These are phyloP conservation scores for Oedothorax gibbosus DNA, from an alignment of 1,140 invertebrate species.

Conservation along the genomic window DNA sequence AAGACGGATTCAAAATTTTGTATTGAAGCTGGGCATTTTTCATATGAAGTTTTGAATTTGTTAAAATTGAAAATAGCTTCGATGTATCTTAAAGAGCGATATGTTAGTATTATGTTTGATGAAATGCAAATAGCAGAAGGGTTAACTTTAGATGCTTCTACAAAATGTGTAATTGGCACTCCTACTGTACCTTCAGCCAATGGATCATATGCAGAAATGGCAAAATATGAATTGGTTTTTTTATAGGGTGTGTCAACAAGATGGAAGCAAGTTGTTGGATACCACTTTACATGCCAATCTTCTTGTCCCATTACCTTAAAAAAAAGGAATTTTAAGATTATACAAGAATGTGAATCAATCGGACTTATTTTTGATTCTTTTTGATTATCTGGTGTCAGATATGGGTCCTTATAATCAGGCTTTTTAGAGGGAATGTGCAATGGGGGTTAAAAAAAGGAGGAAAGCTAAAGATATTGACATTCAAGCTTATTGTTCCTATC, in stretches of 20 bases:
- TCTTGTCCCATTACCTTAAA: neutral
- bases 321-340: slow-evolving; percentile 3
- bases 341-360: neutral
- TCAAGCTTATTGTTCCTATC: neutral
- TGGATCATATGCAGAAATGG: neutral
- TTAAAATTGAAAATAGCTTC: neutral
- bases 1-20: slow-evolving; percentile 7
- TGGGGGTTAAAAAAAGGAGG: neutral
- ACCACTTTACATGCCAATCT: neutral
- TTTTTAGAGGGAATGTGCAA: slow-evolving; percentile 4
- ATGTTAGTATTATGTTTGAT: neutral
- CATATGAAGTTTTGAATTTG: neutral
- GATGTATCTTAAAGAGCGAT: neutral
- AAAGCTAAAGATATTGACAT: neutral
- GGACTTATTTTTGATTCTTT: neutral
- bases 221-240: slow-evolving; percentile 17
- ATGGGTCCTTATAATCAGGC: slow-evolving; percentile 18
- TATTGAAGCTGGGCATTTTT: neutral
- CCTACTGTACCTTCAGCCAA: neutral
- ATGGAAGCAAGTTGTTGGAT: slow-evolving; percentile 10
- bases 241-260: slow-evolving; percentile 10
- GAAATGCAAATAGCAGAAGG: slow-evolving; percentile 11
- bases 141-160: neutral
- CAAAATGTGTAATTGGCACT: slow-evolving; percentile 7
- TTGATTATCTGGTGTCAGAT: slow-evolving; percentile 13